Evolutionary conservation across 2,797 vertebrate genomes (phyloP).

Genomic region (Botia almorhae): DNA sequence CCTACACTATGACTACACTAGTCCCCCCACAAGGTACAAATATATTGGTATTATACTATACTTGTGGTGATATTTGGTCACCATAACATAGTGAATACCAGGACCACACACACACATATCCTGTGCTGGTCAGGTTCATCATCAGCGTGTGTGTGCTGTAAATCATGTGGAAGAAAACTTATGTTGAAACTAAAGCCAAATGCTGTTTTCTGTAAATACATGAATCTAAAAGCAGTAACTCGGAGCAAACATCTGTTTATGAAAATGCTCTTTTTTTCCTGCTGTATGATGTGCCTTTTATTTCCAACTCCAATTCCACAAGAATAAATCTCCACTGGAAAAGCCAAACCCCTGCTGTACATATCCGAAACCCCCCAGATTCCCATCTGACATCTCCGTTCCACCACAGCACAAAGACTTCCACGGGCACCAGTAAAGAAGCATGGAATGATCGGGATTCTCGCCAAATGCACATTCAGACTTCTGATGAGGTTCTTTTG

Average conservation of each 20-base stretch:
- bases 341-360: conserved; percentile 24
- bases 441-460: background rate
- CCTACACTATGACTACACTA: too few species aligned
- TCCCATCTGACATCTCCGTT: conserved; percentile 5
- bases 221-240: conserved; percentile 12
- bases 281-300: conserved; percentile 21
- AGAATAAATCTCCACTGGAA: conserved; percentile 10
- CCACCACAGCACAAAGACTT: conserved; percentile 20
- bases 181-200: background rate
- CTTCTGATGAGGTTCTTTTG: conserved; percentile 40
- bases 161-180: too few species aligned
- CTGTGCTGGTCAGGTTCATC: too few species aligned
- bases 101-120: conserved; percentile 9
- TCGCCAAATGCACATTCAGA: conserved; percentile 40
- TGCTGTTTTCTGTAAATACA: background rate
- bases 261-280: conserved; percentile 20
- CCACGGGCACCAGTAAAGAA: conserved; percentile 22
- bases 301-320: conserved; percentile 27
- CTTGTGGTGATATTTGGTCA: background rate
- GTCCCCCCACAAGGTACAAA: too few species aligned
- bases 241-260: conserved; percentile 44
- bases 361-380: conserved; percentile 23
- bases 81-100: background rate
- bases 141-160: too few species aligned
- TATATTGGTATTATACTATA: too few species aligned